Evolutionary conservation across 2,113 vertebrate species (phyloP), one percentile per base, ranked within the genome.

Genomic region (Mandrillus leucophaeus): DNA sequence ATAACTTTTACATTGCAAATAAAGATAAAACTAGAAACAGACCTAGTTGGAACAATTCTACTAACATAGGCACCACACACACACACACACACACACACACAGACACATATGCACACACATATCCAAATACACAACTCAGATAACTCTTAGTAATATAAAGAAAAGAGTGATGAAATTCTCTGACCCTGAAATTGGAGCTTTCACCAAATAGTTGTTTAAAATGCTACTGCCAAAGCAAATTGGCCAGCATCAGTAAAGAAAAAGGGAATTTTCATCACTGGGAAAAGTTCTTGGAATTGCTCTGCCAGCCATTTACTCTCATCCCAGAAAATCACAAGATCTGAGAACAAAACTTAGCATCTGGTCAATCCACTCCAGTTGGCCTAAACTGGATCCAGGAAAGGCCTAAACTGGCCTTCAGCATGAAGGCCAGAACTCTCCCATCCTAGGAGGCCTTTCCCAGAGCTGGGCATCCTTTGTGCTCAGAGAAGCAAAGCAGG

Each of bases 251-350:
- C 48, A 72, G 35, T 27, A 72, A 86, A 38, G 57, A 79, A 97
- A 59, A 25, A 86, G 75, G 83, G 57, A 82, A 52, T 25, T 22
- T 50, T 85, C 78, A 52, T 75, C 70, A 73, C 79, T 25, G 35
- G 93, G 79, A 61, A 94, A 75, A 85, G 87, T 88, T 90, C 55
- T 88, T 88, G 89, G 66, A 72, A 90, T 40, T 35, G 22, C 72
- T 79, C 91, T 76, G 75, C 89, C 59, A 95, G 83, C 14, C 72
- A 94, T 82, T 97, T 87, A 88, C n/a, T 73, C 80, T 82, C 57
- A 84, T 50, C 86, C 87, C 87, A 96, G 92, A 95, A 96, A 96
- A 88, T 85, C 97, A 96, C 81, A 96, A 95, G 95, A 86, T 88
- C 76, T 82, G 73, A 90, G 78, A 81, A 84, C 76, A 93, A 96